Base-by-base conservation (phyloP, 2,113 vertebrate species). In the Ciconia maguari region DNA sequence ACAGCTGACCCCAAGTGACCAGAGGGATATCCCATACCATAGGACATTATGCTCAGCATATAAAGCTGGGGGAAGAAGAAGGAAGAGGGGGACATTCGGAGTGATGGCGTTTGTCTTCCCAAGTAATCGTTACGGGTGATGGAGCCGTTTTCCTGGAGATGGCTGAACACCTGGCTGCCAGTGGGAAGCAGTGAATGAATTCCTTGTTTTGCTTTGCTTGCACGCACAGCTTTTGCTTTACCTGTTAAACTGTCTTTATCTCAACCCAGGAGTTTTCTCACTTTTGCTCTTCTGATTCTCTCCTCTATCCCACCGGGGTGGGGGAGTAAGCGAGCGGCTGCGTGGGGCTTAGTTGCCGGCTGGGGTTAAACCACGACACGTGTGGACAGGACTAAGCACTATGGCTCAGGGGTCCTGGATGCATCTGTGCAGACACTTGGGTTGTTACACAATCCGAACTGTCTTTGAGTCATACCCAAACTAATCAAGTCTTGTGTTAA, bases 221-320 rank as follows among this genome's bases (percentile, higher is more conserved):
- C 1, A 1, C 2, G 9, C 3, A 1, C 6, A 4, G 24, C 60
- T 61, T 36, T 61, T 61, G n/a, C 15, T 61, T 61, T 61, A 61
- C 15, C 24, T 61, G 25, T 61, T 36, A 38, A 61, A 36, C 6
- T 16, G n/a, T 61, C 60, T 36, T 61, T 36, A 61, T 26, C n/a
- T 61, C n/a, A 61, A 36, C 5, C 15, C 60, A 36, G 3, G 15
- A 11, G 15, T 61, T 61, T 61, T 17, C 60, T 36, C 58, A 61
- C 60, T 61, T 61, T 26, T 61, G 38, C 60, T 10, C 60, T 61
- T 26, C n/a, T 2, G 5, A 61, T 61, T 61, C 24, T 61, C 60
- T 61, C 60, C 60, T 9, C n/a, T 16, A 9, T 38, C 60, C 60
- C n/a, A 58, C 38, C 38, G 38, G 38, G 38, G 38, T 38, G 38